Conservation (phyloP, 1,140 invertebrate genomes). For the Drosophila ananassae region DNA sequence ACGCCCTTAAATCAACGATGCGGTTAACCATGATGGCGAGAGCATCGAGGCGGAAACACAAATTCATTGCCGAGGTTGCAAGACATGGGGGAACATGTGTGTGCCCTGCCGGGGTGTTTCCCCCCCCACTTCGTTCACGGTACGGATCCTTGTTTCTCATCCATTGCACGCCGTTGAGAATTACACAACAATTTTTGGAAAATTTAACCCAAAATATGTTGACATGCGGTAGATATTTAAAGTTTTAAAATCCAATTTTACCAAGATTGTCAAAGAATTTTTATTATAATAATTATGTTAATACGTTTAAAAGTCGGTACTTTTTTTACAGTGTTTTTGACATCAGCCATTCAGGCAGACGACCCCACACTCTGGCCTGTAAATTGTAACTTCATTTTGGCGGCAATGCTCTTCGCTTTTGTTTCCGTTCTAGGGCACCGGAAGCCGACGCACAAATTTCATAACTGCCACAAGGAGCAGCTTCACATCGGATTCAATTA, state of each 20-base stretch:
- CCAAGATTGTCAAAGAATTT: not conserved
- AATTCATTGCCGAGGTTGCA: constrained; percentile 39
- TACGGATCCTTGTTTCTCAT: not conserved
- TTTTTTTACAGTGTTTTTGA: not conserved
- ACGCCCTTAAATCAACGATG: constrained; percentile 49
- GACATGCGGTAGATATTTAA: too few species aligned
- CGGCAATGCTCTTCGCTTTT: constrained; percentile 32
- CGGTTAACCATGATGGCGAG: constrained; percentile 50
- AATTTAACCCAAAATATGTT: too few species aligned
- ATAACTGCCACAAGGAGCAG: constrained; percentile 47
- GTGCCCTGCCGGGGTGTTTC: not conserved
- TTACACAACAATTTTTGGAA: not conserved
- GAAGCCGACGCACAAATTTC: constrained; percentile 40
- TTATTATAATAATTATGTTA: not conserved
- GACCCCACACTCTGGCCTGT: constrained; percentile 22
- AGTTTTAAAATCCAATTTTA: not conserved
- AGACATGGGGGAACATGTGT: constrained; percentile 18
- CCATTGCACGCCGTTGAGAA: not conserved
- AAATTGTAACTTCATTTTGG: constrained; percentile 35
- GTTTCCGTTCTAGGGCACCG: constrained; percentile 32
- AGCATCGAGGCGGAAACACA: constrained; percentile 43
- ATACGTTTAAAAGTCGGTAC: not conserved
- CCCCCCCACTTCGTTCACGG: not conserved
- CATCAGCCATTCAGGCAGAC: constrained; percentile 9
- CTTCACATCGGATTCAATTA: constrained; percentile 50